Conservation (phyloP, 2,888 invertebrate species). For the Drosophila percnosoma region DNA sequence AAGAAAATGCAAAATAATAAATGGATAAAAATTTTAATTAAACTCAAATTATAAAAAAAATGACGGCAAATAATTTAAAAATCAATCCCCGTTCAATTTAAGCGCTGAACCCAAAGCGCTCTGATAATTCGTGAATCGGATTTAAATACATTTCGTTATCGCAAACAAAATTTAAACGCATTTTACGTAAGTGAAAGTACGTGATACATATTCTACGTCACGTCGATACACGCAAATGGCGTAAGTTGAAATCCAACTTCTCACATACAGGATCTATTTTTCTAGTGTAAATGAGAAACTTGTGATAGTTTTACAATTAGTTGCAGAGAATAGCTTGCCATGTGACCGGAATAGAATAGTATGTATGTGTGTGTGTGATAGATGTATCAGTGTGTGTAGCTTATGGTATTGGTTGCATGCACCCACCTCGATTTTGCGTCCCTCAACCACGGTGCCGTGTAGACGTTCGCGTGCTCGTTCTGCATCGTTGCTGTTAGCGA, state of each 20-base stretch:
- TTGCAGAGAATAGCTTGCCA: constrained; percentile 54
- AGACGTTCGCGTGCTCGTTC: constrained; percentile 99
- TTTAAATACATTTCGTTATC: constrained; percentile 22
- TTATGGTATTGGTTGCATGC: constrained; percentile 90
- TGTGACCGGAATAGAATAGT: constrained; percentile 32
- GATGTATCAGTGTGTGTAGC: constrained; percentile 33
- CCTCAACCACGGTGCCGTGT: constrained; percentile 99
- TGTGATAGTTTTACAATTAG: constrained; percentile 64
- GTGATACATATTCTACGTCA: constrained; percentile 32
- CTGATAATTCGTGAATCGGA: constrained; percentile 49
- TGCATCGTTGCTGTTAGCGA: constrained; percentile 99
- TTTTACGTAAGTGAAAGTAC: constrained; percentile 12
- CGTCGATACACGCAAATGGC: constrained; percentile 50
- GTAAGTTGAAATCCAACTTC: constrained; percentile 53
- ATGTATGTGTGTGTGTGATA: constrained; percentile 11
- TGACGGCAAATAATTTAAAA: constrained; percentile 48
- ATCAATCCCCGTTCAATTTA: constrained; percentile 65
- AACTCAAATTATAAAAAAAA: constrained; percentile 64
- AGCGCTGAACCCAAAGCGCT: constrained; percentile 33
- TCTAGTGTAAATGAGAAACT: constrained; percentile 42
- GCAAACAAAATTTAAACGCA: constrained; percentile 3
- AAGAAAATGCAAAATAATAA: constrained; percentile 30
- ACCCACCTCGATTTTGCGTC: constrained; percentile 99
- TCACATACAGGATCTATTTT: constrained; percentile 10
- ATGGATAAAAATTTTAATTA: constrained; percentile 64